These are phyloP conservation scores for Acromyrmex charruanus DNA, from an alignment of 1,140 invertebrate species.

Conservation along the genomic window DNA sequence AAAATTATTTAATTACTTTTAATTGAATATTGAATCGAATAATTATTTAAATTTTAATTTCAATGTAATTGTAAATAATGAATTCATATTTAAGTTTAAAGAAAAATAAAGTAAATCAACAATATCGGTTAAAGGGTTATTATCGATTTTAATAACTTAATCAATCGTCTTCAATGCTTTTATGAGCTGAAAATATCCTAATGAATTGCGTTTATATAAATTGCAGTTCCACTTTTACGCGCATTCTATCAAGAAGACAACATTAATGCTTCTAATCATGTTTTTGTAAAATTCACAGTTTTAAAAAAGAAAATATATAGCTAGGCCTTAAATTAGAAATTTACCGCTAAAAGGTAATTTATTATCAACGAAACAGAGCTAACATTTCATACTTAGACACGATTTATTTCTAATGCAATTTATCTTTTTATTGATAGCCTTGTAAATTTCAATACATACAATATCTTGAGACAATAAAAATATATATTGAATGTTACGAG, in stretches of 20 bases:
- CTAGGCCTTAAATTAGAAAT: slow-evolving; percentile 45
- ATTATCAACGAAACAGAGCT: slow-evolving; percentile 16
- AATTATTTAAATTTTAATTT: neutral
- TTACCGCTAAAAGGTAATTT: slow-evolving; percentile 6
- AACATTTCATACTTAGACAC: slow-evolving; percentile 25
- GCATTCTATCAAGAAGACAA: neutral
- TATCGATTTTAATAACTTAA: neutral
- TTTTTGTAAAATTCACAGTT: slow-evolving; percentile 22
- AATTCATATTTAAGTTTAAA: neutral
- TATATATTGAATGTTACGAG: slow-evolving; percentile 63
- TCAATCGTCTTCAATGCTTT: neutral
- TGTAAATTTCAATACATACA: slow-evolving; percentile 63
- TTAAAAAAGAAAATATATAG: slow-evolving; percentile 9
- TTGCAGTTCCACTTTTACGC: slow-evolving; percentile 21
- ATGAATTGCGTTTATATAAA: slow-evolving; percentile 21
- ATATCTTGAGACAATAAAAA: slow-evolving; percentile 70
- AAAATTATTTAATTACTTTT: neutral
- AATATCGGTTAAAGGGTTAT: slow-evolving; percentile 42
- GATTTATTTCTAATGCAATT: slow-evolving; percentile 42
- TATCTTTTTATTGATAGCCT: slow-evolving; percentile 30
- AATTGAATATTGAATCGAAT: slow-evolving; percentile 20
- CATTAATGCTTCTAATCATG: slow-evolving; percentile 25
- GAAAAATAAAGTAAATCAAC: neutral
- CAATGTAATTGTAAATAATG: neutral
- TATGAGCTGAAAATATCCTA: neutral